These are phyloP conservation scores for Oligia fasciuncula DNA, from an alignment of 2,888 invertebrate species.

Conservation along the genomic window DNA sequence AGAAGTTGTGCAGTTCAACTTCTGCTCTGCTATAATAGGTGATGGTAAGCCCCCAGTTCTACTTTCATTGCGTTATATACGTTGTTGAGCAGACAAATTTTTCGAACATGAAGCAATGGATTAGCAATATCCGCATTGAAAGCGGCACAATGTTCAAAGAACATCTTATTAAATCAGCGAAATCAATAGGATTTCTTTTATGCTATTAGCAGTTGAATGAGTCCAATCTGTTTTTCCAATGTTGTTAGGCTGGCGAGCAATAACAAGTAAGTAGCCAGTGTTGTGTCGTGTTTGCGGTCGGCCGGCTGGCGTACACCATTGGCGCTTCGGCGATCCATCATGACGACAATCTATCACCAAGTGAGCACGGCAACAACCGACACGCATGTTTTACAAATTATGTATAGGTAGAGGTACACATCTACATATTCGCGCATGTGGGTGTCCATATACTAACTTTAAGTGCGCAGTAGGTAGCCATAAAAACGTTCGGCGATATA, in stretches of 20 bases:
- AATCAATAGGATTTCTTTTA: slow-evolving; percentile 35
- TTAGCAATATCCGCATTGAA: background rate
- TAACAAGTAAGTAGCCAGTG: slow-evolving; percentile 67
- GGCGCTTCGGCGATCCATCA: slow-evolving; percentile 80
- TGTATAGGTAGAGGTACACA: slow-evolving; percentile 37
- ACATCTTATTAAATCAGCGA: slow-evolving; percentile 7
- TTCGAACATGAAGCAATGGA: background rate
- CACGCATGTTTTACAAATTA: slow-evolving; percentile 67
- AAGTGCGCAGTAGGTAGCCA: slow-evolving; percentile 53
- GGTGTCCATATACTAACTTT: slow-evolving; percentile 52
- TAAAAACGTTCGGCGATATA: slow-evolving; percentile 63
- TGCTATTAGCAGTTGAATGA: slow-evolving; percentile 33
- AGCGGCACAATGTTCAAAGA: slow-evolving; percentile 19
- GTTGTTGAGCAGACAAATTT: background rate
- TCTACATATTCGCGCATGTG: slow-evolving; percentile 47
- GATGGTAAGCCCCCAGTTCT: too few relatives aligned
- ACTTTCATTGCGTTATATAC: background rate
- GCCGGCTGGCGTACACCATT: slow-evolving; percentile 68
- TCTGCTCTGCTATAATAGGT: too few relatives aligned
- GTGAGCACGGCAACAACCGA: slow-evolving; percentile 61
- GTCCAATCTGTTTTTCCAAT: slow-evolving; percentile 57
- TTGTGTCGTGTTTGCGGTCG: slow-evolving; percentile 77
- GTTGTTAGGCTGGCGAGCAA: slow-evolving; percentile 60
- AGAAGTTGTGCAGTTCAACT: too few relatives aligned
- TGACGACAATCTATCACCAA: slow-evolving; percentile 81